Percentiles rank a stretch among this genome's conserved stretches.
Conservation (phyloP, 2,797 vertebrate genomes). For the Paramormyrops hopkinsi region DNA sequence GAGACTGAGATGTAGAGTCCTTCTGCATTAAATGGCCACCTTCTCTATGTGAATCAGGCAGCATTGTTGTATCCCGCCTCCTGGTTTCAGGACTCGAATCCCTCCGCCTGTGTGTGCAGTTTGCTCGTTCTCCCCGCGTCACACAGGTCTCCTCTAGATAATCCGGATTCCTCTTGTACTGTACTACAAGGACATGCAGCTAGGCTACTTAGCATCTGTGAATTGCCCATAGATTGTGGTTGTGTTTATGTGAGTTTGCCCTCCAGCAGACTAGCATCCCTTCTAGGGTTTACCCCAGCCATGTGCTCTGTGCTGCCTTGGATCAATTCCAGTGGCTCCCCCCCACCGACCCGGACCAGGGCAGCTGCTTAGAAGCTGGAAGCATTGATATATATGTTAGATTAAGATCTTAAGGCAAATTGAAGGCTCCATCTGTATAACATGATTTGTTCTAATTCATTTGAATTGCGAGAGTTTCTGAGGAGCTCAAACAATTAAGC, state of each 20-base stretch:
- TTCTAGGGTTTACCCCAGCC: neutral
- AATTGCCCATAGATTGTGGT: neutral
- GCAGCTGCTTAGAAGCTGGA: neutral
- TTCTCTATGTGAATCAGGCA: neutral
- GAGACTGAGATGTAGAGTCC: neutral
- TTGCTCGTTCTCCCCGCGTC: neutral
- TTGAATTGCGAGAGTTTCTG: constrained; percentile 27
- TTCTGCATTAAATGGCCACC: neutral
- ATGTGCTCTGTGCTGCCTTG: neutral
- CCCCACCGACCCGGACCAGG: neutral
- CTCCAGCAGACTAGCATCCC: neutral
- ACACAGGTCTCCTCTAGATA: neutral
- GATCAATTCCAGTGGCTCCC: neutral
- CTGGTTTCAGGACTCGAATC: neutral
- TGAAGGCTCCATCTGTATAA: constrained; percentile 1
- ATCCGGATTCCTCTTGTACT: neutral
- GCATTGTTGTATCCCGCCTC: neutral
- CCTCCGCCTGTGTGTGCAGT: neutral
- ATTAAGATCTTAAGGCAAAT: neutral
- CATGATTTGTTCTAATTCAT: neutral
- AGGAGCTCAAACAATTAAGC: constrained; percentile 26
- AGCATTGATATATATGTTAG: neutral
- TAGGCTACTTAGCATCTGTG: neutral
- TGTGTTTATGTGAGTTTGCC: neutral
- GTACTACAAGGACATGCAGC: neutral